These are phyloP conservation scores for Quadroppia sp. DNA, from an alignment of 2,888 invertebrate genomes.

Conservation along the genomic window DNA sequence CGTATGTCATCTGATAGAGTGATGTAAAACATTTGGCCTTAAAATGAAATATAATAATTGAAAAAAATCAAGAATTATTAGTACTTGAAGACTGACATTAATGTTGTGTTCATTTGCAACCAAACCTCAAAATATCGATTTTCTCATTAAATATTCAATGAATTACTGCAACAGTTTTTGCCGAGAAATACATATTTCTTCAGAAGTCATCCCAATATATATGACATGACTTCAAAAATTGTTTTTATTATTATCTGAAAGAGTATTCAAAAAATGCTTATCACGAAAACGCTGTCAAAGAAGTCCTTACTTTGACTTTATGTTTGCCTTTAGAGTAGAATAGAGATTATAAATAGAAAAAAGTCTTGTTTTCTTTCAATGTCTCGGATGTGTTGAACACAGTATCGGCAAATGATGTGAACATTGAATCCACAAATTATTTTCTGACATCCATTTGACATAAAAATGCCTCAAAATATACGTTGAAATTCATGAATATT, in stretches of 20 bases:
- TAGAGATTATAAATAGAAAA: neutral
- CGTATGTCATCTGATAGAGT: neutral
- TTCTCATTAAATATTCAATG: slow-evolving; percentile 15
- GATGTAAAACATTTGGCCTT: neutral
- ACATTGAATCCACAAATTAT: neutral
- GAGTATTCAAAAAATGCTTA: neutral
- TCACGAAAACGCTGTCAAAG: slow-evolving; percentile 1
- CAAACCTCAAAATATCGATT: slow-evolving; percentile 11
- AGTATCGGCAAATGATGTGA: neutral
- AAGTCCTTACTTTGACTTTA: neutral
- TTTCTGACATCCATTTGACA: slow-evolving; percentile 15
- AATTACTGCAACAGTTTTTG: slow-evolving; percentile 1
- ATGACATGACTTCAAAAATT: neutral
- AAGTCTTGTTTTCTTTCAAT: neutral
- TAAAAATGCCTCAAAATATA: neutral
- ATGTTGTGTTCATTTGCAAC: neutral
- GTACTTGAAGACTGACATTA: neutral
- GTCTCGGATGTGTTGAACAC: neutral
- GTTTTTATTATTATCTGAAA: neutral
- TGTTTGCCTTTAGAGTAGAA: neutral
- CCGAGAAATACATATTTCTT: neutral
- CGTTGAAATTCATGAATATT: neutral
- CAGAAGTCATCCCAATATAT: neutral
- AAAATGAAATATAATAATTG: neutral
- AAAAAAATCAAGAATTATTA: neutral